Conservation (phyloP, 2,888 invertebrate genomes). For the Diarsia brunnea region DNA sequence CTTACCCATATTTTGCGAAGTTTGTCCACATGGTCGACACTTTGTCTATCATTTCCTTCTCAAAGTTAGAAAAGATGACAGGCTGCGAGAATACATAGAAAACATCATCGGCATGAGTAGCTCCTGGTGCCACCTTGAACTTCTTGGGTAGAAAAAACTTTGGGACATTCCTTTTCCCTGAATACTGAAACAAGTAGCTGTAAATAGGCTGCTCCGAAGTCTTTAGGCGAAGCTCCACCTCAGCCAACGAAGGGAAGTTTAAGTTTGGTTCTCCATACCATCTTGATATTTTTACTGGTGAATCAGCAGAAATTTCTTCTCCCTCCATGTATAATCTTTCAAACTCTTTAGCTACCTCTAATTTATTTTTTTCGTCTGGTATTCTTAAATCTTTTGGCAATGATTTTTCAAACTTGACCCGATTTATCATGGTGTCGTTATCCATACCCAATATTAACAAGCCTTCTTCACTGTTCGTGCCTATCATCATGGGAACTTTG, state of each 20-base stretch:
- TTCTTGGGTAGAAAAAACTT: conserved; percentile 68
- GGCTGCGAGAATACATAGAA: conserved; percentile 82
- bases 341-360: conserved; percentile 72
- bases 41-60: conserved; percentile 77
- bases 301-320: conserved; percentile 74
- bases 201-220: conserved; percentile 76
- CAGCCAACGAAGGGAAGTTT: conserved; percentile 74
- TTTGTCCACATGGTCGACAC: conserved; percentile 84
- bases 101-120: conserved; percentile 83
- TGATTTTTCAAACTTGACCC: conserved; percentile 75
- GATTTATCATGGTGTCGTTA: conserved; percentile 74
- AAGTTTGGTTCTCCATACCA: conserved; percentile 78
- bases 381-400: conserved; percentile 82
- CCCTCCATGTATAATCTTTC: conserved; percentile 81
- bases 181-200: conserved; percentile 79
- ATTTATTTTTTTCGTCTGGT: conserved; percentile 68
- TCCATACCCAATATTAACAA: conserved; percentile 77
- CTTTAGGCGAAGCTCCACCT: conserved; percentile 76
- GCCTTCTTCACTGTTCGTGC: conserved; percentile 80
- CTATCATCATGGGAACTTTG: conserved; percentile 84
- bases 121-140: conserved; percentile 71
- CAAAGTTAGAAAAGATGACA: conserved; percentile 72
- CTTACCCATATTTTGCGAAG: conserved; percentile 84
- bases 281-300: conserved; percentile 76
- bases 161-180: conserved; percentile 76